A percentile compares a stretch with the other conserved stretches of the same genome.
Evolutionary conservation across 1,140 invertebrate genomes (phyloP).

Genomic region (Bombus huntii): DNA sequence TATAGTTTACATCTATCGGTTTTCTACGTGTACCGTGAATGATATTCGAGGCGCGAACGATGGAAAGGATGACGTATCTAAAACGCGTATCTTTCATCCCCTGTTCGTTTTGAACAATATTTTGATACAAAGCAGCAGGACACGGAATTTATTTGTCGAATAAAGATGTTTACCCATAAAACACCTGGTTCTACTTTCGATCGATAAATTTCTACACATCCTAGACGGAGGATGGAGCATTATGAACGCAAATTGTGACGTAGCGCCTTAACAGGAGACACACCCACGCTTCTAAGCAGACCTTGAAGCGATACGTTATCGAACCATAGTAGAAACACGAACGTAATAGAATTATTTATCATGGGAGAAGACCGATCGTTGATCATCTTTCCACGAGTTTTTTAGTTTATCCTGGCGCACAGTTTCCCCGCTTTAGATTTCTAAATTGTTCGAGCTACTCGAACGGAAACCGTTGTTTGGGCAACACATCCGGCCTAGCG

Average conservation of each 20-base stretch:
- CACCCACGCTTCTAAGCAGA: slow-evolving; percentile 1
- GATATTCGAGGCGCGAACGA: too few relatives aligned
- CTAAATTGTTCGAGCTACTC: neutral
- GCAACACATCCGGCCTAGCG: neutral
- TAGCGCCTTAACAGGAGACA: slow-evolving; percentile 11
- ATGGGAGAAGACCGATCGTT: neutral
- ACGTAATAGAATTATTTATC: slow-evolving; percentile 7
- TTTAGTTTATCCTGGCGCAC: too few relatives aligned
- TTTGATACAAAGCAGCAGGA: neutral
- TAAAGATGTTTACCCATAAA: neutral
- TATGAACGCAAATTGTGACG: slow-evolving; percentile 35
- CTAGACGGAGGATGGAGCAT: slow-evolving; percentile 37
- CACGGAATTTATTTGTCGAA: neutral
- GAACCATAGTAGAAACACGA: neutral
- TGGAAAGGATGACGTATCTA: too few relatives aligned
- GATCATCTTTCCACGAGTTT: neutral
- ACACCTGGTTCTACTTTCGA: too few relatives aligned
- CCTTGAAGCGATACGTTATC: slow-evolving; percentile 40
- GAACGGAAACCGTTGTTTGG: neutral
- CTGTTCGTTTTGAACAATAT: neutral
- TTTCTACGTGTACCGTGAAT: too few relatives aligned
- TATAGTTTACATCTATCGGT: too few relatives aligned
- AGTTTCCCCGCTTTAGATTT: neutral
- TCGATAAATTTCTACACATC: neutral
- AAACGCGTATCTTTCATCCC: too few relatives aligned